Evolutionary conservation across 2,113 vertebrate species (phyloP).

Genomic region (Charadrius vociferus): DNA sequence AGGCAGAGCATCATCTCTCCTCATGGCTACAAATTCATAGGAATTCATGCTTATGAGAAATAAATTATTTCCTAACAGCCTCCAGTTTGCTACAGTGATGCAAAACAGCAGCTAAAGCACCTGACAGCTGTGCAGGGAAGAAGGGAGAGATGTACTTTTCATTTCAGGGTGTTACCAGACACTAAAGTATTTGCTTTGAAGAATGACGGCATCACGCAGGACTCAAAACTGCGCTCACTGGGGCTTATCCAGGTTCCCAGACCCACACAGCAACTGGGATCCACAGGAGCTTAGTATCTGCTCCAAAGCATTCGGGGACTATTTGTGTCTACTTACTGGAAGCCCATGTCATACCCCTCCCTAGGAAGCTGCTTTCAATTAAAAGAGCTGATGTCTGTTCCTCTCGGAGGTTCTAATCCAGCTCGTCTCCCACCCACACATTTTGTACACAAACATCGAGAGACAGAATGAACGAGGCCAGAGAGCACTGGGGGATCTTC

Average conservation of each 20-base stretch:
- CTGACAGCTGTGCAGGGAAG: conserved; percentile 30
- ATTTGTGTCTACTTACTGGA: conserved; percentile 32
- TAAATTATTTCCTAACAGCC: background rate
- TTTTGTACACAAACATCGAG: conserved; percentile 60
- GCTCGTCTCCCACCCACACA: conserved; percentile 76
- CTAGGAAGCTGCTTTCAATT: conserved; percentile 78
- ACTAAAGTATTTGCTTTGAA: conserved; percentile 38
- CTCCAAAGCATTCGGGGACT: background rate
- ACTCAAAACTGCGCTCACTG: background rate
- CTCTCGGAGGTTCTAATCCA: conserved; percentile 73
- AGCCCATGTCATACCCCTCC: conserved; percentile 19
- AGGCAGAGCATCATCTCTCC: background rate
- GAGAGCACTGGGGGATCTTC: conserved; percentile 64
- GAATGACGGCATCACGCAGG: background rate
- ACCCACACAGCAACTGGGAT: conserved; percentile 1
- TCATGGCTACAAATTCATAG: background rate
- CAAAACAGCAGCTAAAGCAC: conserved; percentile 36
- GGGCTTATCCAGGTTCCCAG: conserved; percentile 31
- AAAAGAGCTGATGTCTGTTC: conserved; percentile 72
- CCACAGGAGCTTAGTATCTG: conserved; percentile 23
- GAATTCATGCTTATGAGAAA: background rate
- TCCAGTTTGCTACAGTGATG: background rate
- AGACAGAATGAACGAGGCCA: conserved; percentile 52
- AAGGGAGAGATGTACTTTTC: background rate
- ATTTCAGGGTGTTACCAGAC: conserved; percentile 35